Conservation (phyloP, 2,888 invertebrate genomes). For the Caenorhabditis sulstoni region DNA sequence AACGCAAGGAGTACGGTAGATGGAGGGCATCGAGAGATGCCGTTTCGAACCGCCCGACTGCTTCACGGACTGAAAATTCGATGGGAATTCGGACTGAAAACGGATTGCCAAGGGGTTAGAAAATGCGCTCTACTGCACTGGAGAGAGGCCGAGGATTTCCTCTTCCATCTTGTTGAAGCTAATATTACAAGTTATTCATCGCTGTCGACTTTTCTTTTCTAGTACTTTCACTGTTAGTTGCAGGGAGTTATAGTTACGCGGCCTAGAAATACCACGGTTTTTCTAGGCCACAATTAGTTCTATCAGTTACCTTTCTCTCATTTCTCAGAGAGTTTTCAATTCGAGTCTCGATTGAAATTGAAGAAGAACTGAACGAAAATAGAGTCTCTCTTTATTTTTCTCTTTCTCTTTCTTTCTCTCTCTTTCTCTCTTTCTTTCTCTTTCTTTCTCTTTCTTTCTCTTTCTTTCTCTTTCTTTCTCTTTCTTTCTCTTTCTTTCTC, state of each 20-base stretch:
- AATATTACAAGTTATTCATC: too few relatives aligned
- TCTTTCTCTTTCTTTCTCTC: not conserved
- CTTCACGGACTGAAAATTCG: slow-evolving; percentile 9
- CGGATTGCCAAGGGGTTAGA: not conserved
- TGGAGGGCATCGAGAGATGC: slow-evolving; percentile 48
- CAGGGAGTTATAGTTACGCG: too few relatives aligned
- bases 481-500: not conserved
- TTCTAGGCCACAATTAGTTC: too few relatives aligned
- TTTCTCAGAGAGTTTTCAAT: not conserved
- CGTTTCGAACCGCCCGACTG: slow-evolving; percentile 13
- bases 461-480: not conserved
- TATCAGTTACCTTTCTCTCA: not conserved
- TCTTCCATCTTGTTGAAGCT: too few relatives aligned
- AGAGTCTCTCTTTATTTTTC: not conserved
- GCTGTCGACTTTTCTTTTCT: too few relatives aligned
- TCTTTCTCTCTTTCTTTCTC: not conserved
- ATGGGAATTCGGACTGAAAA: not conserved
- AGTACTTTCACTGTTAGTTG: too few relatives aligned
- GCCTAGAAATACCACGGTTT: too few relatives aligned
- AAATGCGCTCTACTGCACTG: too few relatives aligned
- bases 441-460: not conserved
- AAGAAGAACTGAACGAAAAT: slow-evolving; percentile 18
- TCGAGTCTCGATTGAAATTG: slow-evolving; percentile 9
- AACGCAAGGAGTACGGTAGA: slow-evolving; percentile 56
- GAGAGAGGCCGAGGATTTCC: too few relatives aligned